Evolutionary conservation across 2,888 invertebrate species (phyloP), one percentile per base, ranked within the genome.

Genomic region (Chrysotoxum bicinctum): DNA sequence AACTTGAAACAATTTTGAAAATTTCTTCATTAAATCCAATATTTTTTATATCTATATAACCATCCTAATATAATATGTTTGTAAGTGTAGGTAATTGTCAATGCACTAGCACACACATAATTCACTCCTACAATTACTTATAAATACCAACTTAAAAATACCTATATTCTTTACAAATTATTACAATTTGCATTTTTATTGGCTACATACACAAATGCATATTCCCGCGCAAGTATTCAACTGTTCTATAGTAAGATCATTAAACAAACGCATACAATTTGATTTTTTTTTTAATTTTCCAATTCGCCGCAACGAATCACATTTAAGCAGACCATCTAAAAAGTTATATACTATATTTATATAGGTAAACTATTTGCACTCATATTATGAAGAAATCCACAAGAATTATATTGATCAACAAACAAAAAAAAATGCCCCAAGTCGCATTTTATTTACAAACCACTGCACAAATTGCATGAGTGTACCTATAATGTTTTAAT

Each of bases 241-340:
- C 19, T 69, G 23, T 56, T 37, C 23, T 37, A 43, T 19, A 45
- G 19, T 45, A 64, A 64, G 56, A 72, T 14, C 26, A 74, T 32
- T 62, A 73, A 70, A 73, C 74, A 73, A 70, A 73, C 74, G 9
- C 66, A 72, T 72, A 76, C 75, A 72, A n/a, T 75, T 66, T 54
- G n/a, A 75, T 26, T 52, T 12, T 26, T 50, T 26, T 50, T 50
- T 23, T 21, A 12, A 21, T 16, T 48, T 26, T 23, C 14, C 50
- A 83, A 84, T 84, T 84, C 84, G 84, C 84, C 79, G 75, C 72
- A 76, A 19, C 84, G 79, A 80, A 84, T 84, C 75, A 84, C 56
- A 84, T 72, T 56, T 48, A 45, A 32, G 16, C 21, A 19, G 8
- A 26, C n/a, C 23, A 21, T 48, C 8, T n/a, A 52, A 23, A 30